Percentiles rank a stretch among this genome's conserved stretches.
These are phyloP conservation scores for Actinemys pallida DNA, from an alignment of 2,113 vertebrate genomes.

Conservation along the genomic window DNA sequence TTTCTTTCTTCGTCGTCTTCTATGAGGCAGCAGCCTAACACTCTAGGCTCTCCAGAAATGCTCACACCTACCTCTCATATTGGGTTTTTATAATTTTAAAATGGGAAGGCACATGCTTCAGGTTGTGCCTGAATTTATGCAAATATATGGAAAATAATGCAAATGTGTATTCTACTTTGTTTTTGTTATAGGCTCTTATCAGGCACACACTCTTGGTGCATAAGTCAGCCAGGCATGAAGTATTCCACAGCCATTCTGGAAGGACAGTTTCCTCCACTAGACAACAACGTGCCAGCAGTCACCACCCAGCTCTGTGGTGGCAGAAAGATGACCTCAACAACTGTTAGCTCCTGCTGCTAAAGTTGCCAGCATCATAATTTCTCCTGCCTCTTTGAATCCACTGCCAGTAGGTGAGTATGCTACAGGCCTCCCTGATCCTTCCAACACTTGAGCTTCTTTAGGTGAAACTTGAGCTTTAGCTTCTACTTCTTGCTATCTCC, in stretches of 20 bases:
- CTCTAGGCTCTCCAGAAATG: background rate
- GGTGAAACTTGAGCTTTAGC: rapidly evolving
- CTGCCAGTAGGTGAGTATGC: background rate
- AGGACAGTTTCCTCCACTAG: background rate
- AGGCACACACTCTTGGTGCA: background rate
- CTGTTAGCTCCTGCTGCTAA: background rate
- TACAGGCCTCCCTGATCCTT: background rate
- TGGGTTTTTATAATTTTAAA: background rate
- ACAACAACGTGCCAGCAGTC: background rate
- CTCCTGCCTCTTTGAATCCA: background rate
- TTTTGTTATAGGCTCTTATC: background rate
- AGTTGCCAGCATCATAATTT: rapidly evolving
- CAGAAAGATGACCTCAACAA: background rate
- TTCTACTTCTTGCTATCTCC: background rate
- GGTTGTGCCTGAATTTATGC: background rate
- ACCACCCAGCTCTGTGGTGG: background rate
- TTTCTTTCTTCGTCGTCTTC: background rate
- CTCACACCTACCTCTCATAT: background rate
- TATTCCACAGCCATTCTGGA: background rate
- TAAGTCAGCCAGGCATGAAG: background rate
- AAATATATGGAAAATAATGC: background rate
- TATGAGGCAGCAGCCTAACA: background rate
- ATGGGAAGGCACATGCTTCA: background rate
- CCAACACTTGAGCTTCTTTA: background rate
- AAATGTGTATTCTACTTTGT: background rate